Conservation (phyloP, 2,888 invertebrate genomes). For the Electrophaes corylata region DNA sequence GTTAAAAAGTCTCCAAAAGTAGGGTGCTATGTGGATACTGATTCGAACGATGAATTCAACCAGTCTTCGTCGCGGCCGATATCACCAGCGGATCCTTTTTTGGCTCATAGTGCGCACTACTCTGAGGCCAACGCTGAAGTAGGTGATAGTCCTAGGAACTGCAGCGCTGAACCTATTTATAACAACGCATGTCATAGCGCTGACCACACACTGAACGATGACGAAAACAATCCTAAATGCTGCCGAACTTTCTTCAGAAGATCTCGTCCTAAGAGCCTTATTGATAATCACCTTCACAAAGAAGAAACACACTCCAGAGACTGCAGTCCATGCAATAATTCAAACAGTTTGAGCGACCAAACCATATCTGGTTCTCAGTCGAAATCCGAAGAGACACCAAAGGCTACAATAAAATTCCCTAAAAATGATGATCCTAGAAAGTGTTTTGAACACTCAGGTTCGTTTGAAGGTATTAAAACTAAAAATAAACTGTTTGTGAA, state of each 20-base stretch:
- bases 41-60: conserved; percentile 74
- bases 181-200: conserved; percentile 53
- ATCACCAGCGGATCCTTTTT: conserved; percentile 77
- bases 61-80: conserved; percentile 76
- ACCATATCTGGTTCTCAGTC: conserved; percentile 63
- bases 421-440: conserved; percentile 68
- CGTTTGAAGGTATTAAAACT: conserved; percentile 76
- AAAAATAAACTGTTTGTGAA: conserved; percentile 78
- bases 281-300: conserved; percentile 64
- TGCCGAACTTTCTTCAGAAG: conserved; percentile 75
- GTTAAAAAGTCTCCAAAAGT: conserved; percentile 82
- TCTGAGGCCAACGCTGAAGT: conserved; percentile 55
- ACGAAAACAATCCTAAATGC: conserved; percentile 70
- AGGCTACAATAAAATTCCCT: conserved; percentile 74
- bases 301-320: conserved; percentile 63
- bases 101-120: conserved; percentile 72
- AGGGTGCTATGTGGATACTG: conserved; percentile 79
- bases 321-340: conserved; percentile 70
- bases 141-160: conserved; percentile 53
- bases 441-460: conserved; percentile 76
- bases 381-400: conserved; percentile 75
- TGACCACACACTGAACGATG: conserved; percentile 58
- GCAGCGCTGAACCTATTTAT: conserved; percentile 52
- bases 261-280: conserved; percentile 74
- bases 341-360: conserved; percentile 70